Evolutionary conservation across 2,888 invertebrate species (phyloP).

Genomic region (Podabrus alpinus): DNA sequence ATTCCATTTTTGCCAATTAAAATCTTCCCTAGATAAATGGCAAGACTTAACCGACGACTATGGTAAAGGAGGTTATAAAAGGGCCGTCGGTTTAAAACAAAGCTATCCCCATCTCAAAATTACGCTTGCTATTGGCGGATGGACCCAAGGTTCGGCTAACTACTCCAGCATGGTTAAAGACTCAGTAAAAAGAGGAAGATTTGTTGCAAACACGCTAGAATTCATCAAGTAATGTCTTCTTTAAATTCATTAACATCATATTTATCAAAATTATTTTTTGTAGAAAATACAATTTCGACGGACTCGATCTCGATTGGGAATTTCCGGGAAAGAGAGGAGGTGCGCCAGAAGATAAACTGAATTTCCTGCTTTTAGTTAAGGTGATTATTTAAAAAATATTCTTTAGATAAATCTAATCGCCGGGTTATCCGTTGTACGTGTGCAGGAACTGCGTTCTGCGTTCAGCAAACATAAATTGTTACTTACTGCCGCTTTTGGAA

Average conservation of each 20-base stretch:
- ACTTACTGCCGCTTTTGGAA: constrained; percentile 82
- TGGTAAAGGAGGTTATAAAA: constrained; percentile 58
- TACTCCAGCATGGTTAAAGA: constrained; percentile 59
- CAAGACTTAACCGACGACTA: constrained; percentile 76
- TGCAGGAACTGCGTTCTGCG: constrained; percentile 71
- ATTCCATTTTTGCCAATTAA: neutral
- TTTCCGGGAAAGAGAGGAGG: constrained; percentile 82
- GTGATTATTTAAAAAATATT: constrained; percentile 51
- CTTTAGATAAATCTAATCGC: neutral
- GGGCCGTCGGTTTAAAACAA: constrained; percentile 61
- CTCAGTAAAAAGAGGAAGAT: constrained; percentile 64
- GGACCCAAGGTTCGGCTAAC: constrained; percentile 60
- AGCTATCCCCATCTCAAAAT: constrained; percentile 60
- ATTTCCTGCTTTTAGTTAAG: constrained; percentile 77
- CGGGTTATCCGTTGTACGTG: neutral
- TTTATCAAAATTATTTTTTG: constrained; percentile 37
- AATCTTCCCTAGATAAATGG: constrained; percentile 65
- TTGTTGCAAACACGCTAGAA: constrained; percentile 62
- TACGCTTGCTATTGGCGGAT: constrained; percentile 71
- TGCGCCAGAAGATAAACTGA: constrained; percentile 71
- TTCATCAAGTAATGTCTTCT: constrained; percentile 63
- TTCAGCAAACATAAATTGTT: constrained; percentile 71
- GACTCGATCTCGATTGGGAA: constrained; percentile 84
- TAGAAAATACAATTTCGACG: constrained; percentile 74
- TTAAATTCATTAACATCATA: neutral